Base-by-base conservation (phyloP, 1,140 invertebrate species). In the Drosophila grimshawi region DNA sequence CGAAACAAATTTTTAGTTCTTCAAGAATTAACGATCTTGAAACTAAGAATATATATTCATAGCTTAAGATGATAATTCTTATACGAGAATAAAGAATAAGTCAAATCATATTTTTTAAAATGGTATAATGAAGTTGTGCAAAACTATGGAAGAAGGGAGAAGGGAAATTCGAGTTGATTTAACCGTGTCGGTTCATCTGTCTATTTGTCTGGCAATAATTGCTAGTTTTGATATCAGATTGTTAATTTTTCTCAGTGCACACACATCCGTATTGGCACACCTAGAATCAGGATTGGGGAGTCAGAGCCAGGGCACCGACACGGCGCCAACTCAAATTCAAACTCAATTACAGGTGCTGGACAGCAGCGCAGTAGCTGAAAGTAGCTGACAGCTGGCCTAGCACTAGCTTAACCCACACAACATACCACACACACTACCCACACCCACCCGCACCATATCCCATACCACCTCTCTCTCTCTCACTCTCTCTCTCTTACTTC, bases 281-380 rank as follows among this genome's bases (percentile, higher is more conserved):
- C n/a, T 10, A n/a, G 39, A 43, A n/a, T 39, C 37, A 3, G 37
- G 10, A 8, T 7, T 33, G 27, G 11, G 7, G 5, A 33, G n/a
- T 60, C 37, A 41, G 39, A 61, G 8, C 53, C 62, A 43, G 43
- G 35, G 35, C 27, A 45, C 45, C 32, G 64, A 27, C 43, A 60
- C 45, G 41, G 32, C 37, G 8, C 4, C 39, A 41, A 59, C 39
- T 59, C 29, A 5, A 48, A 46, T 19, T 55, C 68, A 55, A 63
- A 63, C 59, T 74, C 49, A 74, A 79, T 79, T 79, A 74, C 69
- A 53, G 35, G 68, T 37, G 62, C 74, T 64, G 79, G 79, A 81
- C 79, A 81, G 62, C 48, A 62, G 63, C n/a, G 57, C 57, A 19
- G 45, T 7, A 48, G 59, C 32, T 37, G n/a, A 29, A 29, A n/a